Evolutionary conservation across 2,888 invertebrate species (phyloP).

Genomic region (Tipula vernalis): DNA sequence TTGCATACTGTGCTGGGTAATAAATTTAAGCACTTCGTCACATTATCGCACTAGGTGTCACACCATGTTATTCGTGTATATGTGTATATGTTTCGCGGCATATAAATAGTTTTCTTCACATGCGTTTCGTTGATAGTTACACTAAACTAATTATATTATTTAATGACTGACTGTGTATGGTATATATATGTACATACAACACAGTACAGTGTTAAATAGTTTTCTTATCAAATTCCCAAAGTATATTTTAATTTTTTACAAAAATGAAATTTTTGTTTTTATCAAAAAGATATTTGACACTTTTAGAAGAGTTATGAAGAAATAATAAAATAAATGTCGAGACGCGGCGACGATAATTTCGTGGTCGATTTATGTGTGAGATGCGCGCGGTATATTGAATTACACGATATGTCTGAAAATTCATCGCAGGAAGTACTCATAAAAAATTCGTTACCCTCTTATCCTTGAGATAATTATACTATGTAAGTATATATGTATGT

Average conservation of each 20-base stretch:
- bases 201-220: background rate
- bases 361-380: background rate
- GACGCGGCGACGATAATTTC: background rate
- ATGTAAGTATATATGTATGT: background rate
- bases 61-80: background rate
- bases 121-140: background rate
- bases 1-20: background rate
- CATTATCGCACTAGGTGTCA: background rate
- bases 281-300: background rate
- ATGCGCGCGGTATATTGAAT: background rate
- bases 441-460: background rate
- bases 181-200: too few species aligned
- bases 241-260: background rate
- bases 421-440: background rate
- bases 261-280: background rate
- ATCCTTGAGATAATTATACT: background rate
- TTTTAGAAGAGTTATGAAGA: background rate
- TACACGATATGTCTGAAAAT: background rate
- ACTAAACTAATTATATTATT: conserved; percentile 4
- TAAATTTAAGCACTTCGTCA: background rate
- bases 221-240: background rate
- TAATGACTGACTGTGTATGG: background rate
- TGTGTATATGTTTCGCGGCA: background rate
- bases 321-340: background rate
- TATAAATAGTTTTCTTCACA: background rate